Evolutionary conservation across 2,888 invertebrate species (phyloP).

Genomic region (Uropetala carovei): DNA sequence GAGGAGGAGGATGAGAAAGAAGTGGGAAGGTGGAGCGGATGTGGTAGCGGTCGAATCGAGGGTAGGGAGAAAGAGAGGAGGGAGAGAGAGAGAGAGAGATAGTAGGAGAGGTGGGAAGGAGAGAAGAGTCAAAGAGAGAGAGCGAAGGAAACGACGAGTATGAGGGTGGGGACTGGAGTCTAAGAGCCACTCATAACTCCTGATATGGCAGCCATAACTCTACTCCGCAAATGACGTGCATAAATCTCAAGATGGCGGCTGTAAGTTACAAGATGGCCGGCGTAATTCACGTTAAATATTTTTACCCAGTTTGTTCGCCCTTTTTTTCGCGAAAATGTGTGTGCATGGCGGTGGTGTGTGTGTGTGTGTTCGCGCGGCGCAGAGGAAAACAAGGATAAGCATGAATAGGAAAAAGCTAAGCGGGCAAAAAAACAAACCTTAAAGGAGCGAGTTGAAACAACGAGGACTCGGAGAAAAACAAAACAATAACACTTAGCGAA

Average conservation of each 20-base stretch:
- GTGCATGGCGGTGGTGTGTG: not conserved
- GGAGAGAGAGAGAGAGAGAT: not conserved
- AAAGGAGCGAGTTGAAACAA: too few relatives aligned
- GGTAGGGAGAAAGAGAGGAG: not conserved
- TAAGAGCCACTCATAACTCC: conserved; percentile 62
- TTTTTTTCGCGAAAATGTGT: conserved; percentile 20
- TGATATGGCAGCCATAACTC: conserved; percentile 63
- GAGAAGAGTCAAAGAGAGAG: conserved; percentile 25
- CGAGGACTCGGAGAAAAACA: not conserved
- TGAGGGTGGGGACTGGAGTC: conserved; percentile 56
- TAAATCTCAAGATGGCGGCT: conserved; percentile 64
- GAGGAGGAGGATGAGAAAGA: conserved; percentile 44
- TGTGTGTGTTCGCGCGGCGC: not conserved
- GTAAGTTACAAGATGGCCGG: conserved; percentile 63
- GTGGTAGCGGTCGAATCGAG: conserved; percentile 19
- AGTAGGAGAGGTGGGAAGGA: conserved; percentile 8
- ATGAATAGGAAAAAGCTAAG: not conserved
- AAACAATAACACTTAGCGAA: not conserved
- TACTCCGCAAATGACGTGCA: conserved; percentile 58
- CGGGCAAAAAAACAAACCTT: not conserved
- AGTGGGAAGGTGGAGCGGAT: not conserved
- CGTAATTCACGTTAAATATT: conserved; percentile 64
- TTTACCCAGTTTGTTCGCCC: conserved; percentile 6
- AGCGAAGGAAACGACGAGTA: conserved; percentile 12
- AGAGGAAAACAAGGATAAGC: not conserved